Conservation (phyloP, 2,888 invertebrate genomes). For the Leucania comma region DNA sequence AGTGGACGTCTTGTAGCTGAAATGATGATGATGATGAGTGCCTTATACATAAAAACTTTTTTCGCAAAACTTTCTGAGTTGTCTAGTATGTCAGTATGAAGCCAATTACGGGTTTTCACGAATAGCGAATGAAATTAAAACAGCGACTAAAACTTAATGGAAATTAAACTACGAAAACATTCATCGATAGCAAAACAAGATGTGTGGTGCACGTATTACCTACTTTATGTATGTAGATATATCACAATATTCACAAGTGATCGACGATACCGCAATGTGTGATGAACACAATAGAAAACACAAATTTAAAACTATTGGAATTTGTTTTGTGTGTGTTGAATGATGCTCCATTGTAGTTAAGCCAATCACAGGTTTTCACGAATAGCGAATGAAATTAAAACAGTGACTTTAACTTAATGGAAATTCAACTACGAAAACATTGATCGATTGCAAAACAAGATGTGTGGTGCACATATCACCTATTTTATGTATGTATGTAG, state of each 20-base stretch:
- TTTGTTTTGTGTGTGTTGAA: slow-evolving; percentile 14
- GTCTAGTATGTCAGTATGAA: neutral
- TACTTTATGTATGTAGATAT: neutral
- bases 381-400: neutral
- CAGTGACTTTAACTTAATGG: neutral
- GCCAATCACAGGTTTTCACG: no score
- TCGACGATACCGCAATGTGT: slow-evolving; percentile 1
- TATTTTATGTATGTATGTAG: neutral
- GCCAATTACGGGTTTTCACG: neutral
- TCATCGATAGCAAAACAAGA: slow-evolving; percentile 2
- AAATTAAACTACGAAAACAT: slow-evolving; percentile 1
- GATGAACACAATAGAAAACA: neutral
- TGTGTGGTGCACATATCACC: neutral
- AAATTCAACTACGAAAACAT: slow-evolving; percentile 1
- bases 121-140: neutral
- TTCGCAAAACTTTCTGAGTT: no score
- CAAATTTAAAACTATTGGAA: slow-evolving; percentile 15
- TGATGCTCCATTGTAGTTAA: slow-evolving; percentile 11
- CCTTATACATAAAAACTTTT: no score
- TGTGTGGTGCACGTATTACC: neutral
- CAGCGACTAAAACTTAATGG: neutral
- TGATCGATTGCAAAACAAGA: neutral
- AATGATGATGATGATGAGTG: no score
- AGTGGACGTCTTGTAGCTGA: no score
- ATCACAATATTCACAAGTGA: neutral